Base-by-base conservation (phyloP, 2,113 vertebrate species). In the Emydura subglobosa region DNA sequence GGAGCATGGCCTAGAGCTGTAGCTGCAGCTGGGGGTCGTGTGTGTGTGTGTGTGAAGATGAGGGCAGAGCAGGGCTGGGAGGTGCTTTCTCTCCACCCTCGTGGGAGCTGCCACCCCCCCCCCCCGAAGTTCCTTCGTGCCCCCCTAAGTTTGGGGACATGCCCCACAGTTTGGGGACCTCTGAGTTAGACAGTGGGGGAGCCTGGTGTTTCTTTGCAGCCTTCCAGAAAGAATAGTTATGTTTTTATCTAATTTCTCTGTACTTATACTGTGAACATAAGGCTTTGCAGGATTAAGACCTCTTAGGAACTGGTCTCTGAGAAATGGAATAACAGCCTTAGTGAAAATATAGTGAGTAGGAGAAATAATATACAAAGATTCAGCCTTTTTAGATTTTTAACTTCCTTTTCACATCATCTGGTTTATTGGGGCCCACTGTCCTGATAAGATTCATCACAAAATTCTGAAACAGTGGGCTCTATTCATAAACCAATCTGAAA, bases 401-500 rank as follows among this genome's bases (percentile, higher is more conserved):
- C n/a, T 88, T 93, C 74, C 39, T 90, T 93, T 93, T 31, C 24
- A 39, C 82, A 50, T 95, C 72, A n/a, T 88, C 86, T 92, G 14
- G 25, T 91, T 90, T 92, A 89, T 74, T 79, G 27, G 22, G 92
- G 82, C 65, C 61, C 89, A 57, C 80, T 93, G 90, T 94, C 91
- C 94, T 85, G 87, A 93, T 55, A 92, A 95, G 94, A 93, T 93
- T 91, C 29, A 88, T 87, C 78, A 54, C 50, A 42, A 74, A 94
- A 79, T 95, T 96, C 82, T 93, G 90, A 96, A 96, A 91, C 86
- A 92, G 91, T 65, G 81, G 91, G 82, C 80, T 96, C 84, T 88
- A 11, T 79, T 86, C 86, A 86, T 91, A 95, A 96, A 97, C 85
- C 89, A 92, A 88, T 83, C 93, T 88, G 83, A 94, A 92, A 86